Evolutionary conservation across 1,140 invertebrate species (phyloP), one percentile per base, ranked within the genome.

Genomic region (Lepidurus packardi): DNA sequence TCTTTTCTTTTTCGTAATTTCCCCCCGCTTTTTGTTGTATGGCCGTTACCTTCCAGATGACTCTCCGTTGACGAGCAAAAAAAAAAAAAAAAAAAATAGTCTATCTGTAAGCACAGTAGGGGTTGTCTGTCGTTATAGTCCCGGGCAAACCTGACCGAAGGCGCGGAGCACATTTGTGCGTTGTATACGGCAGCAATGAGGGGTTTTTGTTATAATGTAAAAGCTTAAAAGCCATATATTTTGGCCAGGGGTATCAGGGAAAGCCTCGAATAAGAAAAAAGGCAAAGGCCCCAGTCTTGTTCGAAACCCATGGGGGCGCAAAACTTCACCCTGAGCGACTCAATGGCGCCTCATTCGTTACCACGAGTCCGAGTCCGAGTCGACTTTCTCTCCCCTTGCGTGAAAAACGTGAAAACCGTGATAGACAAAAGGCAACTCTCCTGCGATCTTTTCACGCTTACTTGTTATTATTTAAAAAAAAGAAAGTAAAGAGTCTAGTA

Each of bases 181-280:
- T 65, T 65, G 53, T 21, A 65, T 65, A 65, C 53, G 53, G 53
- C 53, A 65, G 53, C 53, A 65, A 65, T 65, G 53, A 65, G 53
- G 47, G 53, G 53, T 65, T 65, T 34, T 65, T 65, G 53, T 65
- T 65, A 65, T 65, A 65, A 65, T n/a, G 21, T 65, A 21, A n/a
- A 21, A 65, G 21, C 16, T 21, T 65, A 65, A 65, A 65, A 65
- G 53, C 53, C 5, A 65, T 65, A 65, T 13, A 21, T 8, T 65
- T 65, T 13, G 16, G 16, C 21, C 53, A 16, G 53, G 53, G 53
- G 53, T 65, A 65, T 65, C 53, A 21, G 53, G 53, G 10, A 21
- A 21, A 65, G 53, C 21, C 16, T 7, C 1, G 53, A 21, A 21
- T 11, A 47, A 21, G 13, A 65, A 65, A 65, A 65, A 65, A 65